Evolutionary conservation across 92 coral and sea anemone genomes (phyloP), one percentile per base, ranked within the genome.

Genomic region (Parazoanthus swiftii): DNA sequence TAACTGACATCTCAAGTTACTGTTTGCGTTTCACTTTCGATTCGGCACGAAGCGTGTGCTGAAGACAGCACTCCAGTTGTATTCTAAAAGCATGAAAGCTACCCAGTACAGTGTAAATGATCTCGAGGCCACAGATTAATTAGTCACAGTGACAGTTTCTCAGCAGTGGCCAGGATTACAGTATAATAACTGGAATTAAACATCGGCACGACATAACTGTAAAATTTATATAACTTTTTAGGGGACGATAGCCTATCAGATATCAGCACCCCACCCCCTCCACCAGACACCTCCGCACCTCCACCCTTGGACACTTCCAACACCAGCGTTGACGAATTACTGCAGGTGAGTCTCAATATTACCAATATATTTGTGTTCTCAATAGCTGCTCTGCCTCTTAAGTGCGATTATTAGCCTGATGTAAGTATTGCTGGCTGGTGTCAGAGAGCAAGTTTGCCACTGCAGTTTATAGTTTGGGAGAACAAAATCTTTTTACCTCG

Each of bases 271-370:
- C 65, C 79, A 15, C 74, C 94, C 16, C 82, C 89, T 50, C 88
- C 42, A 8, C 86, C 26, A 54, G 91, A 86, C n/a, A 91, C 88
- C 33, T 77, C 86, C 2, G 33, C n/a, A 70, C 33, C 91, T 54
- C 88, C 89, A 10, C 36, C 80, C 23, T 76, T 76, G 35, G 75
- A 76, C 42, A 76, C 91, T 10, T 80, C 88, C 21, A 90, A 85
- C 72, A 90, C 88, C 56, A 93, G 91, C 16, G 99, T 97, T 54
- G 95, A 95, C 86, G 98, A 95, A 48, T 91, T 97, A 38, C 90
- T 97, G 38, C 98, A 95, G 94, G 99, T 97, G 88, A 65, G 78
- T 67, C n/a, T 48, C 48, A 48, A 65, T n/a, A 33, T 63, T 9
- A 46, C 48, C 14, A 6, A 44, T 77, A 0, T 21, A 39, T 42